Conservation (phyloP, 2,888 invertebrate species). For the Drosophila histrio region DNA sequence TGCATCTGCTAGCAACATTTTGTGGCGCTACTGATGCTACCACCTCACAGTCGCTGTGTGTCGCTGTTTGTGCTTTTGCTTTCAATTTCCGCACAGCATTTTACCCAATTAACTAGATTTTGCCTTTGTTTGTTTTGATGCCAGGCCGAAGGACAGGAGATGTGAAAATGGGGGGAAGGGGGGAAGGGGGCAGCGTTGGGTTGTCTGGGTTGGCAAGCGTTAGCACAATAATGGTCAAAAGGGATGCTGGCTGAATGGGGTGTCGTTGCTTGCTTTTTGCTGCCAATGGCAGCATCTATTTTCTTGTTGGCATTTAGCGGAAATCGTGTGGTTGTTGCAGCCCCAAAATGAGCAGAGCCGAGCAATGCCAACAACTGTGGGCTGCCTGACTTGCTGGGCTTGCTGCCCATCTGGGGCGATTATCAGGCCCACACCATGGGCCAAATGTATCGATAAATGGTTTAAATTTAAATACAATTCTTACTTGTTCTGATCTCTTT, state of each 20-base stretch:
- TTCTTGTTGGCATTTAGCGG: slow-evolving; percentile 57
- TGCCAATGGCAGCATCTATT: slow-evolving; percentile 40
- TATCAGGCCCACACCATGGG: slow-evolving; percentile 8
- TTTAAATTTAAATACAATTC: too few relatives aligned
- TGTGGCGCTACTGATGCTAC: slow-evolving; percentile 18
- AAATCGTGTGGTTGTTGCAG: slow-evolving; percentile 59
- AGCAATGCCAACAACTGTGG: neutral
- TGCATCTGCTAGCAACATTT: slow-evolving; percentile 46
- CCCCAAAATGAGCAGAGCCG: slow-evolving; percentile 26
- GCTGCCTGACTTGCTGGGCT: neutral
- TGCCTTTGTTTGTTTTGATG: slow-evolving; percentile 65
- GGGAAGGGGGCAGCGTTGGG: neutral
- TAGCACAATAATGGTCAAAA: slow-evolving; percentile 36
- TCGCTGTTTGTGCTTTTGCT: slow-evolving; percentile 58
- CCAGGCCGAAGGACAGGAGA: slow-evolving; percentile 4
- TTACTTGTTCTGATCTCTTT: too few relatives aligned
- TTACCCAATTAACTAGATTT: slow-evolving; percentile 79
- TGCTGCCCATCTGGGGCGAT: neutral
- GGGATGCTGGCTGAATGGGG: slow-evolving; percentile 8
- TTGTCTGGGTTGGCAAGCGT: neutral
- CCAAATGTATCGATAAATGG: neutral
- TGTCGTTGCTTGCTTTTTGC: slow-evolving; percentile 17
- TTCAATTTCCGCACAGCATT: slow-evolving; percentile 74
- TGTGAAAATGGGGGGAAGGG: neutral
- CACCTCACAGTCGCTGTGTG: slow-evolving; percentile 1